Base-by-base conservation (phyloP, 2,888 invertebrate genomes). In the Torymus auratus region DNA sequence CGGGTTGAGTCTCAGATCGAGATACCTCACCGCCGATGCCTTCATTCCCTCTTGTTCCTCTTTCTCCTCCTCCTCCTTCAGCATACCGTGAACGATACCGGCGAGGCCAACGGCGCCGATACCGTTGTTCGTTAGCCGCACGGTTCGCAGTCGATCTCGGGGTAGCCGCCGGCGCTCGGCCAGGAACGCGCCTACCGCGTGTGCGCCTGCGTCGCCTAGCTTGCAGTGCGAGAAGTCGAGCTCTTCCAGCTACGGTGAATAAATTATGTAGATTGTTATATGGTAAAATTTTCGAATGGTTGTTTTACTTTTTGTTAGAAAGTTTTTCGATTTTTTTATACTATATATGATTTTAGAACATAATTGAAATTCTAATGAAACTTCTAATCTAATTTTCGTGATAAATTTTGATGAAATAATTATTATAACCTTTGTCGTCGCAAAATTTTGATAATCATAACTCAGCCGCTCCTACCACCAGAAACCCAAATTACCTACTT, bases 181-280 rank as follows among this genome's bases (percentile, higher is more conserved):
- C 77, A 91, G 84, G 69, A 83, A 84, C 55, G 85, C 90, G 72
- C 93, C 94, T 2, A 95, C 89, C 17, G 94, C 94, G 78, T 93
- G 92, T 85, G 94, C 94, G 0, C 94, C 95, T 65, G 92, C 91
- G 86, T 94, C 93, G 2, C 92, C 93, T 69, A 95, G 93, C 84
- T 93, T 92, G 87, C 94, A 95, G 86, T 94, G 93, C 80, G 94
- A 94, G 69, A 95, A 92, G 88, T 94, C 94, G 53, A 95, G 86
- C 85, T 94, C 94, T 82, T 92, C 92, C 52, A 94, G 89, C 84
- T 91, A 2, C 20, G 61, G 2, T n/a, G 12, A 5, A 2, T 5
- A 52, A n/a, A n/a, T n/a, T n/a, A n/a, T n/a, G 13, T 50, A 65
- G 10, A 11, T 10, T 4, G n/a, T n/a, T n/a, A n/a, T n/a, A 1